These are phyloP conservation scores for Eupithecia abbreviata DNA, from an alignment of 2,888 invertebrate genomes.

Conservation along the genomic window DNA sequence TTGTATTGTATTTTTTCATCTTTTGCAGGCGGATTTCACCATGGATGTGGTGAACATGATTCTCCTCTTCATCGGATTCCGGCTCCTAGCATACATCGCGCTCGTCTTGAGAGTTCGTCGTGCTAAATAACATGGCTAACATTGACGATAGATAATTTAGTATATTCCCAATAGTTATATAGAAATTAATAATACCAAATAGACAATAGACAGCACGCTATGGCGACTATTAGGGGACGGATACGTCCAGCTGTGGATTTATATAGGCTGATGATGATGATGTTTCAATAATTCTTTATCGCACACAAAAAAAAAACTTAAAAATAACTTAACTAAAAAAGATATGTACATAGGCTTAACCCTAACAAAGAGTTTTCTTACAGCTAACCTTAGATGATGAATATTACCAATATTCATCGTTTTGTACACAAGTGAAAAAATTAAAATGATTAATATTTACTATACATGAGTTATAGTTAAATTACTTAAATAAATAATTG, in stretches of 20 bases:
- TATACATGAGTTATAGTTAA: neutral
- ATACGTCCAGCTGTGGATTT: too few species aligned
- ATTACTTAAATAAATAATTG: neutral
- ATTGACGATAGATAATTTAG: neutral
- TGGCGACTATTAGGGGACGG: too few species aligned
- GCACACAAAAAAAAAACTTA: too few species aligned
- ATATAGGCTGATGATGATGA: too few species aligned
- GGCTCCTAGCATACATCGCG: constrained; percentile 90
- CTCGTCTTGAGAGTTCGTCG: constrained; percentile 87
- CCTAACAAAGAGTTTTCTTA: too few species aligned
- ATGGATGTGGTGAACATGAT: constrained; percentile 89
- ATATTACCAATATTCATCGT: neutral
- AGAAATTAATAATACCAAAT: neutral
- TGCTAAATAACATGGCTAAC: constrained; percentile 70
- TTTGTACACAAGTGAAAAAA: neutral
- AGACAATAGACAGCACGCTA: too few species aligned
- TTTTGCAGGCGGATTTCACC: constrained; percentile 85
- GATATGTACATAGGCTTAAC: too few species aligned
- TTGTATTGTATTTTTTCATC: neutral
- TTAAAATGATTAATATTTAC: too few species aligned
- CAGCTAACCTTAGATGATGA: too few species aligned
- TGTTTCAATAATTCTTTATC: too few species aligned
- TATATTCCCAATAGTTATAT: neutral
- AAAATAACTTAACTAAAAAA: too few species aligned
- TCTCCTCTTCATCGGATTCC: constrained; percentile 88